A percentile compares a stretch with the other conserved stretches of the same genome.
phyloP scores from a whole-genome alignment of 2,888 invertebrate genomes.

The Tanypteryx hageni region DNA sequence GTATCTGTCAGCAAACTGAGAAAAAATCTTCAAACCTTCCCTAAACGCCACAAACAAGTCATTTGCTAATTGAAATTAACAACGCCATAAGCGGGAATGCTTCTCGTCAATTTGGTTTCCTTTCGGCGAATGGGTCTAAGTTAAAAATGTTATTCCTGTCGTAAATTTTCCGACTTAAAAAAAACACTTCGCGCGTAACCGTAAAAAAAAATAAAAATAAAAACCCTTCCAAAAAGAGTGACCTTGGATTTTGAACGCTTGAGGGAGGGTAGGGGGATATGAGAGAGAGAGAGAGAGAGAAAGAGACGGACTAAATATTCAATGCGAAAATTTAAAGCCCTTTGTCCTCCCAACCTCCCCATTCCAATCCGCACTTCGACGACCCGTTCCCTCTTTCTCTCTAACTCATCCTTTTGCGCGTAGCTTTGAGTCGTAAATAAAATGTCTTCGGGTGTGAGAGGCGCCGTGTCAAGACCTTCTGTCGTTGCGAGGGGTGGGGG shows the following conservation, averaged over 20 bases:
- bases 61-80: background rate
- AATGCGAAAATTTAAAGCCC: background rate
- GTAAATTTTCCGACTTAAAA: background rate
- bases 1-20: no score
- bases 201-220: background rate
- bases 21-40: no score
- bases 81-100: background rate
- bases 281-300: no score
- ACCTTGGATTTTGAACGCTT: background rate
- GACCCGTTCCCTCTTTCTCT: no score
- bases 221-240: background rate
- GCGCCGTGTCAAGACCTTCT: no score
- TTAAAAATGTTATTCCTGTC: background rate
- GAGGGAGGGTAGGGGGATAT: no score
- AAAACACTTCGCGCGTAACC: background rate
- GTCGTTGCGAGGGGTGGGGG: no score
- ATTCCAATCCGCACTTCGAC: no score
- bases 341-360: background rate
- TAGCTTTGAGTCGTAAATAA: no score
- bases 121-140: background rate
- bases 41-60: background rate
- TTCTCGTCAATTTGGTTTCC: slow-evolving; percentile 1
- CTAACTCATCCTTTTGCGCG: no score
- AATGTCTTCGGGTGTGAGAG: no score
- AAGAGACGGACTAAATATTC: background rate